Evolutionary conservation across 2,797 vertebrate species (phyloP).

Genomic region (Esox masquinongy): DNA sequence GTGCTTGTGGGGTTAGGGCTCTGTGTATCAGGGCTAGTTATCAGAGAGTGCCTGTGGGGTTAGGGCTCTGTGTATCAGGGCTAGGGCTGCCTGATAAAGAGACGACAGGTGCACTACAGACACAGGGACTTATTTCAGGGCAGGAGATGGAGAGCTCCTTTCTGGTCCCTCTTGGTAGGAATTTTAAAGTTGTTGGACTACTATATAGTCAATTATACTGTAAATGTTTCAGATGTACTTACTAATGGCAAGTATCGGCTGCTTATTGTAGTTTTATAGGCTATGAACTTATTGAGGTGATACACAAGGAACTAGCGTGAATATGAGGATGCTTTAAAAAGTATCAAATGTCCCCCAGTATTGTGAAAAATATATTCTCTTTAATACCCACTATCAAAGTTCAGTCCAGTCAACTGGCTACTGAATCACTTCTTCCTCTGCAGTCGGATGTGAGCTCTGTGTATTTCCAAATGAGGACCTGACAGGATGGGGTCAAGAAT

Average conservation of each 20-base stretch:
- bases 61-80: slow-evolving; percentile 45
- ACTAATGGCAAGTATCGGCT: not conserved
- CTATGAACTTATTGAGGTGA: not conserved
- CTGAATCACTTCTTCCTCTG: not conserved
- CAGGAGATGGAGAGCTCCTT: slow-evolving; percentile 22
- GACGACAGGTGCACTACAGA: slow-evolving; percentile 60
- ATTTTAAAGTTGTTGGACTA: not conserved
- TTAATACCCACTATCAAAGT: not conserved
- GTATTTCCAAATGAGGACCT: slow-evolving; percentile 35
- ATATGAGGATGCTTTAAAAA: not conserved
- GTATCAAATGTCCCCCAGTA: not conserved
- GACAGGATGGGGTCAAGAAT: slow-evolving; percentile 48
- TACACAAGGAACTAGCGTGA: not conserved
- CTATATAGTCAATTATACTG: not conserved
- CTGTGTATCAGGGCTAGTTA: slow-evolving; percentile 61
- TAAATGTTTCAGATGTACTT: not conserved
- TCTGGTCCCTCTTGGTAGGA: not conserved
- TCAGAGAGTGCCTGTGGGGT: slow-evolving; percentile 69
- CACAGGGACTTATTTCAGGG: slow-evolving; percentile 49
- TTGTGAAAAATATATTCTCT: not conserved
- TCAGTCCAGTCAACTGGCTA: not conserved
- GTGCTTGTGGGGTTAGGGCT: slow-evolving; percentile 63
- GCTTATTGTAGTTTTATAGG: not conserved
- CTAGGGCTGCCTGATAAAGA: slow-evolving; percentile 62
- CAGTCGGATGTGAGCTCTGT: slow-evolving; percentile 11